Evolutionary conservation across 1,140 invertebrate species (phyloP), one percentile per base, ranked within the genome.

Genomic region (Hestina assimilis): DNA sequence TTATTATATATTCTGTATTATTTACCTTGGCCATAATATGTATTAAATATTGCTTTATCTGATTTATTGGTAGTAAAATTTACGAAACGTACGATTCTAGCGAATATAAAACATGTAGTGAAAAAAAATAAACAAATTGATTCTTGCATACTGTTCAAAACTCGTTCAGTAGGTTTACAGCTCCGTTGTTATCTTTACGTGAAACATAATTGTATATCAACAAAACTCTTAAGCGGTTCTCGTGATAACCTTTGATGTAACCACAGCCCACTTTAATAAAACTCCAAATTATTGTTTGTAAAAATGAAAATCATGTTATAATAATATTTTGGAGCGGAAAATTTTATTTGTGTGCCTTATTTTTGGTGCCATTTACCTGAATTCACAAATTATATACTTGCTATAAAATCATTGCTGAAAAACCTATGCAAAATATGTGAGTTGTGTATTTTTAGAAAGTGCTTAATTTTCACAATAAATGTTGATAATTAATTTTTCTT

Each of bases 141-240:
- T 45, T 28, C 12, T 26, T 12, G 24, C 12, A 11, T 28, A 46
- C n/a, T 45, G 11, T 42, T 53, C 5, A 31, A 53, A 43, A 43
- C 28, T 45, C 20, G 40, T 45, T 53, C 26, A 53, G 40, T 53
- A 33, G 41, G 51, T 31, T 53, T 53, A 53, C 17, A 23, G 41
- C 40, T 52, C 20, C 15, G 35, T 45, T 53, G 51, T 45, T 41
- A 17, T 52, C 35, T 45, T 42, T 43, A 19, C 4, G 4, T 17
- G 12, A 35, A 29, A 11, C 29, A 24, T 53, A 42, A 47, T 28
- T 47, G 19, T 20, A 33, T 33, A 29, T 47, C 20, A 20, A 33
- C 31, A 12, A 33, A 33, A 4, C 31, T 33, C 14, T 14, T 14
- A 7, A 15, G 11, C 31, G 12, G n/a, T 4, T 28, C 24, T n/a